Percentiles rank a stretch among this genome's conserved stretches.
Conservation (phyloP, 2,797 vertebrate species). For the Lithobates sylvaticus region DNA sequence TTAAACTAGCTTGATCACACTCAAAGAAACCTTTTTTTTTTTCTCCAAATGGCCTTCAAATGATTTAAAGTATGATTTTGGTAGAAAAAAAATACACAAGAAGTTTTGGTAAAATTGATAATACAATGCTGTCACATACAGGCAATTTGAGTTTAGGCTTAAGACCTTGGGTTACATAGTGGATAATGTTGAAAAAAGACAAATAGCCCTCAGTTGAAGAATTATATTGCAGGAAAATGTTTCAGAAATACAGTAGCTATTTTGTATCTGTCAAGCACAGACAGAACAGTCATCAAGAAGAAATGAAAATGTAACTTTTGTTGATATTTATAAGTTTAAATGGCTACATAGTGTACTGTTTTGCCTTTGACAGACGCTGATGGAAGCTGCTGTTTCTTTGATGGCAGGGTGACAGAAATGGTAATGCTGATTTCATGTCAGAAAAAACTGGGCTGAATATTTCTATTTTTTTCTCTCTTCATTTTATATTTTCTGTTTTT, state of each 20-base stretch:
- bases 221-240: conserved; percentile 4
- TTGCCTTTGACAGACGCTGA: conserved; percentile 40
- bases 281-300: conserved; percentile 28
- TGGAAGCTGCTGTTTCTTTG: conserved; percentile 40
- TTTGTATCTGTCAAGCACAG: conserved; percentile 43
- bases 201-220: neutral
- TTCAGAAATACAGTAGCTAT: conserved; percentile 17
- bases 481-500: neutral
- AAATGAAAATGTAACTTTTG: conserved; percentile 42
- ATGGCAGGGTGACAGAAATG: conserved; percentile 40
- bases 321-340: conserved; percentile 39
- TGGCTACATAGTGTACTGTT: conserved; percentile 46
- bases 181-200: neutral
- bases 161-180: neutral
- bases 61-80: no score
- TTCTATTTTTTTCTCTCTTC: neutral
- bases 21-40: no score
- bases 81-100: no score
- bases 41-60: no score
- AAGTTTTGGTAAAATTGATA: conserved; percentile 2
- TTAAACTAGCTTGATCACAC: no score
- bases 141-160: neutral
- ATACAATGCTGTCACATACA: neutral
- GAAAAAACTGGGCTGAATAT: neutral
- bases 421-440: conserved; percentile 38